Evolutionary conservation across 2,888 invertebrate species (phyloP), one percentile per base, ranked within the genome.

Genomic region (Sympetrum striolatum): DNA sequence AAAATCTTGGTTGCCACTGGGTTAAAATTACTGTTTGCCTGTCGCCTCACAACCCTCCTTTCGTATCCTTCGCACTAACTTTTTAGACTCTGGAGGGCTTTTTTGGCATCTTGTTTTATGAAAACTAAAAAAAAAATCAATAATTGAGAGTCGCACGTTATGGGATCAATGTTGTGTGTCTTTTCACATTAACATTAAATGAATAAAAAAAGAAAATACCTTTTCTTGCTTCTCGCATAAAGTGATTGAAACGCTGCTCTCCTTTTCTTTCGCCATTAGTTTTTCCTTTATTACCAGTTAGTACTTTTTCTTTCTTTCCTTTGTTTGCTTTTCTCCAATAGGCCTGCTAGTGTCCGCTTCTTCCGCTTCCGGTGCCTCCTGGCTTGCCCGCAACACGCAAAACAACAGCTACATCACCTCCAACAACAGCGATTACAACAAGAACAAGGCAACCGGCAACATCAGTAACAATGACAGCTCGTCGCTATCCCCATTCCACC

Each of bases 291-390:
- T 86, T 86, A 86, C 86, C 86, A 86, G 58, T 86, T 86, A 86
- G 86, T 86, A 86, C 86, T 86, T 86, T 86, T 86, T 86, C 86
- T 86, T 86, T 86, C 86, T 86, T 86, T 86, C 86, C 86, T 86
- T 86, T 86, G 86, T 86, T 86, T 86, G 86, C 60, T 86, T 58
- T 86, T 86, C 86, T 86, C 86, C 86, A 86, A 86, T 86, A 86
- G 86, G 86, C 86, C 86, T 86, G 86, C 86, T 86, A 86, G 86
- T 86, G 86, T 86, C 86, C 86, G 86, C 86, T 86, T 86, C 86
- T 86, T 64, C 86, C 37, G 86, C 86, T 86, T 86, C 86, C 86
- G 86, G 86, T 86, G 86, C 86, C 86, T 86, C 86, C 86, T 86
- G 86, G 86, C 86, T 86, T 86, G 86, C 86, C 86, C 86, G 86